Base-by-base conservation (phyloP, 2,888 invertebrate species). In the Andrena haemorrhoa region DNA sequence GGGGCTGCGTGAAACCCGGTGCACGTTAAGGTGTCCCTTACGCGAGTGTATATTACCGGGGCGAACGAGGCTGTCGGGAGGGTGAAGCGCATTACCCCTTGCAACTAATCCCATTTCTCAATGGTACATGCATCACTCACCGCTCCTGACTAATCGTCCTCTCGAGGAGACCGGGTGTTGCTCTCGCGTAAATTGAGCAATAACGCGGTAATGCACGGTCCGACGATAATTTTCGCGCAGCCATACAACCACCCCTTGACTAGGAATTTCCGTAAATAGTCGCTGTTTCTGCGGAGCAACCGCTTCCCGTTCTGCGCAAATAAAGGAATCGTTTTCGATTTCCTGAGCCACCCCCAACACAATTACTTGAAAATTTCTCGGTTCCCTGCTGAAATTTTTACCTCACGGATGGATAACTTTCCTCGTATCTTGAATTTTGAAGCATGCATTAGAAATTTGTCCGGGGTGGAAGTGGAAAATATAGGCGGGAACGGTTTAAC, bases 61-160 rank as follows among this genome's bases (percentile, higher is more conserved):
- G 69, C 58, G 72, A 81, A 81, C 81, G 80, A 78, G 66, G 61
- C 72, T 75, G 84, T 80, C 66, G 60, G 10, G 58, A 53, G 72
- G 84, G 77, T 60, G 74, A 69, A 69, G 71, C 75, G 82, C 85
- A 85, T 79, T 74, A 85, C 73, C 75, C 41, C 85, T 78, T 73
- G 82, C 81, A 79, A 85, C 73, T 85, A 79, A 85, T 82, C 85
- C 82, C 78, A 75, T 85, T 85, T 85, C 85, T 75, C 84, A 84
- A 84, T 84, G 79, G 79, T 75, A 76, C 73, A 73, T 41, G 84
- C 84, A 84, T 84, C 84, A 77, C 83, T 83, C 83, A 82, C 81
- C 73, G 82, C 70, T 58, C 81, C 63, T 72, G 82, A 72, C 71
- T 69, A 82, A 82, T 75, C 82, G 82, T 82, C 74, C 82, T 82